A percentile compares a stretch with the other conserved stretches of the same genome.
phyloP scores from a whole-genome alignment of 2,797 vertebrate species.

The Pseudochaenichthys georgianus region DNA sequence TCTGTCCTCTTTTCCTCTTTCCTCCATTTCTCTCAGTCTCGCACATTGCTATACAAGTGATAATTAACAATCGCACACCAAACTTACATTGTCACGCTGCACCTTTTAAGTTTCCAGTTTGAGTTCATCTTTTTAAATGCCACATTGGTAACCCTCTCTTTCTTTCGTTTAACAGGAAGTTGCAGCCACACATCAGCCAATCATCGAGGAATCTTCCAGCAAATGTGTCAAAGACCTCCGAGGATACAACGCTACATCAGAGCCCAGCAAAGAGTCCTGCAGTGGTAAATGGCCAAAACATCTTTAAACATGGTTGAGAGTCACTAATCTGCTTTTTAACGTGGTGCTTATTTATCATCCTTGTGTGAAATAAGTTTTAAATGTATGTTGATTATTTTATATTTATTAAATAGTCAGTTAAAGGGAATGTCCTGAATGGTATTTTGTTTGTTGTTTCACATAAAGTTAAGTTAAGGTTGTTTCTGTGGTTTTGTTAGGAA shows the following conservation, averaged over 20 bases:
- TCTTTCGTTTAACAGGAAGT: slow-evolving; percentile 76
- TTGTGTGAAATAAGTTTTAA: neutral
- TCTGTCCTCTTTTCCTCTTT: neutral
- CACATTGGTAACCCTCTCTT: neutral
- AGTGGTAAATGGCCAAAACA: slow-evolving; percentile 70
- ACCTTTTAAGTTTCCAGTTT: neutral
- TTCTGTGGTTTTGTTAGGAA: neutral
- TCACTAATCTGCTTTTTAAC: neutral
- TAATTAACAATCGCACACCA: slow-evolving; percentile 37
- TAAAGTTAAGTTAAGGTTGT: neutral
- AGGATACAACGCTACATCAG: slow-evolving; percentile 71
- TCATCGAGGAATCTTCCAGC: slow-evolving; percentile 68
- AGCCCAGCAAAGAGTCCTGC: slow-evolving; percentile 75
- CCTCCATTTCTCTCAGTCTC: slow-evolving; percentile 15
- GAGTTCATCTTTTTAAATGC: neutral
- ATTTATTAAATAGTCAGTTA: neutral
- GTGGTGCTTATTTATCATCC: neutral
- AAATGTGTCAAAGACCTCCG: slow-evolving; percentile 71
- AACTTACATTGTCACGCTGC: slow-evolving; percentile 17
- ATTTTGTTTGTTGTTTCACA: neutral
- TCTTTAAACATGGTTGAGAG: neutral
- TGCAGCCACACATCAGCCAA: slow-evolving; percentile 71
- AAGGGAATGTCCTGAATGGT: neutral
- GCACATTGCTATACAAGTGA: slow-evolving; percentile 26
- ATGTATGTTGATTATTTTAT: neutral